phyloP scores from a whole-genome alignment of 2,113 vertebrate genomes.

The Okapia johnstoni region DNA sequence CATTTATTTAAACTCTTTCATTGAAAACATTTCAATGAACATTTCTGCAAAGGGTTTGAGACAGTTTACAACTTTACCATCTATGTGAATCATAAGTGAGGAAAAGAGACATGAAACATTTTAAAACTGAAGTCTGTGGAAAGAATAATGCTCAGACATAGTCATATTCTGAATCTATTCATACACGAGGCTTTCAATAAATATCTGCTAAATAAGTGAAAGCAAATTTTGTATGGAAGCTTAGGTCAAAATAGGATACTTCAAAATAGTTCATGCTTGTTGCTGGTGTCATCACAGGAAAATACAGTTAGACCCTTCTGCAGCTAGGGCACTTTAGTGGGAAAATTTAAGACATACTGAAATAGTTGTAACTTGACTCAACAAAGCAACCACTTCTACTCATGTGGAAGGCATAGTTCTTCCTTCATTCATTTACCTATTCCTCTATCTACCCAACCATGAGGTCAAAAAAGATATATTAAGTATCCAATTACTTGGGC shows the following conservation, averaged over 20 bases:
- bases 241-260: neutral
- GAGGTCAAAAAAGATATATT: neutral
- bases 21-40: neutral
- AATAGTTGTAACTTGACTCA: neutral
- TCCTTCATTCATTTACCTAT: neutral
- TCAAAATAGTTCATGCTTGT: neutral
- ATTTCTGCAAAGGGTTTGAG: neutral
- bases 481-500: neutral
- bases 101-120: neutral
- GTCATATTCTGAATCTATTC: neutral
- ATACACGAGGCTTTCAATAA: neutral
- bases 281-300: neutral
- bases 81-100: neutral
- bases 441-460: neutral
- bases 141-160: neutral
- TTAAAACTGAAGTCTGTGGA: neutral
- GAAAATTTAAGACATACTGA: neutral
- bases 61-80: neutral
- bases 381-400: neutral
- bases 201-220: neutral
- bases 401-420: neutral
- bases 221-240: neutral
- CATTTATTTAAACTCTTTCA: neutral
- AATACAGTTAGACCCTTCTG: neutral
- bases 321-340: neutral